phyloP scores from a whole-genome alignment of 30 jellyfish, hydroid and myxozoan species.

The Aurelia sp. region DNA sequence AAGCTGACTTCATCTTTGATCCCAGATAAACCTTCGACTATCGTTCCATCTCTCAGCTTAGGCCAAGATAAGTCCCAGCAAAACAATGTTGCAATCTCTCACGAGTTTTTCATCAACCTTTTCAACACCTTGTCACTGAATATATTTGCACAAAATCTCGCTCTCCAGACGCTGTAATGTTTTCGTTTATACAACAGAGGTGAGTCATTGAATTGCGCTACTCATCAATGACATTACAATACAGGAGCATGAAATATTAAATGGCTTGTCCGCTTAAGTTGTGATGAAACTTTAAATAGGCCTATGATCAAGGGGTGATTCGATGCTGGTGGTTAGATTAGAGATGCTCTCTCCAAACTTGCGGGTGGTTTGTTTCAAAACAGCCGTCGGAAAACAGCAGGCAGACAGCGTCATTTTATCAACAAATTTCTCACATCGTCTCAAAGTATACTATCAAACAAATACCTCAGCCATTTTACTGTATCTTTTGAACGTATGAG shows the following conservation, averaged over 20 bases:
- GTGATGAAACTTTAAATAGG: background rate
- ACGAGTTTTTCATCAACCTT: background rate
- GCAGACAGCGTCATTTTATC: too few relatives aligned
- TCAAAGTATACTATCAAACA: too few relatives aligned
- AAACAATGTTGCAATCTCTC: background rate
- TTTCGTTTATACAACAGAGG: background rate
- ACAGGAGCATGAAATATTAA: background rate
- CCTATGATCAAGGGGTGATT: constrained; percentile 47
- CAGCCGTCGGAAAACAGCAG: too few relatives aligned
- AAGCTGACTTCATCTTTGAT: background rate
- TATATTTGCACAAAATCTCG: background rate
- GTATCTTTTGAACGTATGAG: too few relatives aligned
- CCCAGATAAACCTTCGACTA: background rate
- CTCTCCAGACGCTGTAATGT: background rate
- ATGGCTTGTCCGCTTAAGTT: background rate
- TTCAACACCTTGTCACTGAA: too few relatives aligned
- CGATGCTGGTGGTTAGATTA: constrained; percentile 45
- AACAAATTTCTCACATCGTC: too few relatives aligned
- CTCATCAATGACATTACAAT: background rate
- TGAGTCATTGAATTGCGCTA: constrained; percentile 13
- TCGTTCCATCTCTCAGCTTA: background rate
- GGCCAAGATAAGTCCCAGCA: background rate
- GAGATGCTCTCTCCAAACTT: constrained; percentile 4
- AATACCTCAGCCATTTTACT: too few relatives aligned
- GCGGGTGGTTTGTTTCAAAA: constrained; percentile 10